Evolutionary conservation across 1,140 invertebrate species (phyloP).

Genomic region (Macrosteles quadrilineatus): DNA sequence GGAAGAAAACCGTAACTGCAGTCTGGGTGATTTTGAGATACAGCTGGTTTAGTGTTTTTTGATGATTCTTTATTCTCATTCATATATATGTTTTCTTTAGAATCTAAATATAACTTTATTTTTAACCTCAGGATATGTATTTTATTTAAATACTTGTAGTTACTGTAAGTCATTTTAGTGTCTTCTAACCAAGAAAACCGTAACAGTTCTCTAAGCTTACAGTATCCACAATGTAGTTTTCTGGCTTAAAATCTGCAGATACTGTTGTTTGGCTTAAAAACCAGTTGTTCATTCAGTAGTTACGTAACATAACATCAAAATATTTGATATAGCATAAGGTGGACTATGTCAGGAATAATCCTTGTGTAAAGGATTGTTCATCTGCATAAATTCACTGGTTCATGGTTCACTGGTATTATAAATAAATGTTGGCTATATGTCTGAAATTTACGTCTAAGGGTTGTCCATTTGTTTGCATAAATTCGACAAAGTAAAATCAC

Average conservation of each 20-base stretch:
- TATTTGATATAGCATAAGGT: background rate
- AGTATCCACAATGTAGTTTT: background rate
- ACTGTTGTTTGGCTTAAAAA: slow-evolving; percentile 19
- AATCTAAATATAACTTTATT: background rate
- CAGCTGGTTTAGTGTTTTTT: slow-evolving; percentile 9
- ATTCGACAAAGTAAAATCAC: background rate
- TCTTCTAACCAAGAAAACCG: too few relatives aligned
- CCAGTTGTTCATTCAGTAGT: background rate
- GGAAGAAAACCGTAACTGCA: background rate
- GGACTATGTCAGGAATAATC: background rate
- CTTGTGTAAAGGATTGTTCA: background rate
- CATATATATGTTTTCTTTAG: too few relatives aligned
- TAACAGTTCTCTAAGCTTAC: too few relatives aligned
- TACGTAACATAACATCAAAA: background rate
- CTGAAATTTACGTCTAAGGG: background rate
- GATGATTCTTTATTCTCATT: background rate
- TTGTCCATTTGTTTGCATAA: background rate
- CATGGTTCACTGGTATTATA: background rate
- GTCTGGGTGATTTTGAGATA: background rate
- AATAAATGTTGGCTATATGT: background rate
- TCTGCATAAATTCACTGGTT: background rate
- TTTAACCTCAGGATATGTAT: slow-evolving; percentile 13
- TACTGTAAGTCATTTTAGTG: too few relatives aligned
- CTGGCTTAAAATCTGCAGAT: slow-evolving; percentile 4
- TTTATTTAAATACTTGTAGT: background rate